Evolutionary conservation across 1,140 invertebrate species (phyloP), one percentile per base, ranked within the genome.

Genomic region (Bombus superbus): DNA sequence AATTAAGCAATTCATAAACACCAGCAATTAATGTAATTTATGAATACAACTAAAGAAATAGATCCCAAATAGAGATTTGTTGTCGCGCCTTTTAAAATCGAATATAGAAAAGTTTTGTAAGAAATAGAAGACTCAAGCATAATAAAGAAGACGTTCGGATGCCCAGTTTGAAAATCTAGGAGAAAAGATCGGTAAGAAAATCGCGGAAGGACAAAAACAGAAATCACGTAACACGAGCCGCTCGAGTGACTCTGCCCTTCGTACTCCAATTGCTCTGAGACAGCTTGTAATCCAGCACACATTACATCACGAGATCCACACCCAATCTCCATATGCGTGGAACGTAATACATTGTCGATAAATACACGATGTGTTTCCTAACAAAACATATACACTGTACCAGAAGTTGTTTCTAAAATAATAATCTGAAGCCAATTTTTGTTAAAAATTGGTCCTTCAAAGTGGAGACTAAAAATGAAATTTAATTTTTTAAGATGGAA

Each of bases 251-350:
- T 81, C 72, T 88, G 83, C 78, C 87, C 86, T 89, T 90, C 87
- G 85, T 69, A 90, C 89, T 90, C 88, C 81, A 87, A 89, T 89
- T 85, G 78, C 79, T 83, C 1, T 64, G 78, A 72, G 47, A 66
- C 59, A 74, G 68, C 18, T 47, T 78, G 74, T 73, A 81, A 86
- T 82, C 47, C 79, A 32, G 66, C 73, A 47, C 38, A 76, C 40
- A 64, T 88, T 86, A 86, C 87, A 85, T 88, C 84, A 86, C 78
- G 73, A 86, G 74, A 86, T 88, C 86, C 80, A 88, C 80, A 83
- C 86, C 86, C 79, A 64, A 82, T 90, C 81, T 89, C 82, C 68
- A 75, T 69, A 77, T 22, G 72, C 73, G 80, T 86, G n/a, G 68
- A 86, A 77, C 71, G 74, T 62, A 66, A 75, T 44, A 35, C 42